These are phyloP conservation scores for Zoanthus solanderi DNA, from an alignment of 92 coral and sea anemone genomes.

Conservation along the genomic window DNA sequence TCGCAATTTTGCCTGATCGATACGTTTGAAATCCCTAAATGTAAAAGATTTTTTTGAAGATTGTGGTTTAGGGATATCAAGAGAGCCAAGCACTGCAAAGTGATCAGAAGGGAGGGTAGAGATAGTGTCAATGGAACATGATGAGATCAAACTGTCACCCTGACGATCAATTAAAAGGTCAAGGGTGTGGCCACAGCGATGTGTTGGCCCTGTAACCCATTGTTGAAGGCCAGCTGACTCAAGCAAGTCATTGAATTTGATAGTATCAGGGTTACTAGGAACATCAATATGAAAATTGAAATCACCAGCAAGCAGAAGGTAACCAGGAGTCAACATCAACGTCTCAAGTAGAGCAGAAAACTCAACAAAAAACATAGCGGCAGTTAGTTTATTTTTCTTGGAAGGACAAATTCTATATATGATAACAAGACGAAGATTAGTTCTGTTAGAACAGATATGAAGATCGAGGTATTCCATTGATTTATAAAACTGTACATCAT, in stretches of 20 bases:
- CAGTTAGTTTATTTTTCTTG: neutral
- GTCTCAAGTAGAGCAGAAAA: neutral
- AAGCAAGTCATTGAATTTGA: neutral
- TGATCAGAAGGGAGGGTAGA: constrained; percentile 13
- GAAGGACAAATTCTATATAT: neutral
- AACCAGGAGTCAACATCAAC: neutral
- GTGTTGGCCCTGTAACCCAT: too few relatives aligned
- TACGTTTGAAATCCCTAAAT: constrained; percentile 5
- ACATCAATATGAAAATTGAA: neutral
- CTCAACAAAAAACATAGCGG: too few relatives aligned
- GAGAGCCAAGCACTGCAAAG: constrained; percentile 17
- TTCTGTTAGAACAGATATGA: too few relatives aligned
- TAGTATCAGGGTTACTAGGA: neutral
- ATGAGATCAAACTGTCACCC: constrained; percentile 13
- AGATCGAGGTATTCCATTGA: too few relatives aligned
- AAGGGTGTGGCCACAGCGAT: neutral
- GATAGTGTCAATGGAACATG: constrained; percentile 12
- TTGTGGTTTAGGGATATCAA: constrained; percentile 5
- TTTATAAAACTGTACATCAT: too few relatives aligned
- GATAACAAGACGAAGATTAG: neutral
- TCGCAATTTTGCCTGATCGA: neutral
- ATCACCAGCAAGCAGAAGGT: neutral
- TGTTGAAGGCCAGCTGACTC: too few relatives aligned
- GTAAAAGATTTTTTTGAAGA: neutral
- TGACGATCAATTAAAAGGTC: constrained; percentile 14